Base-by-base conservation (phyloP, 2,797 vertebrate species). In the Enteromius unitaeniatus region DNA sequence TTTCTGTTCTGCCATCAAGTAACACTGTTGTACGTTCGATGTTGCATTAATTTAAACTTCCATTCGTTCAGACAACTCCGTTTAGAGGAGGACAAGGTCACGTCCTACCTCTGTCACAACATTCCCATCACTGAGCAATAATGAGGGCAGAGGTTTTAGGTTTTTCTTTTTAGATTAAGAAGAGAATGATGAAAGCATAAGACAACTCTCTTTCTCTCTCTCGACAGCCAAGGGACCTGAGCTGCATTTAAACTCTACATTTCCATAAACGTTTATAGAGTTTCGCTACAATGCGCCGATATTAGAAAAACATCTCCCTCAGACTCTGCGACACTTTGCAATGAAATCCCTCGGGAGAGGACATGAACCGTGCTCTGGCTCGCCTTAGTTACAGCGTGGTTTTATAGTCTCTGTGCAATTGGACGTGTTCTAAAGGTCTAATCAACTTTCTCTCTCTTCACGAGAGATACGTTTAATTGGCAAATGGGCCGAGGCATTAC, bases 241-340 rank as follows among this genome's bases (percentile, higher is more conserved):
- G 79, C 72, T 82, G 82, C 86, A 86, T 85, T 81, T 78, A 85
- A 84, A 84, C 84, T 69, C 51, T n/a, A 58, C 77, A 86, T 88
- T 88, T 89, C 78, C 82, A 88, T 88, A 87, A 86, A 86, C 49
- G 49, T 87, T 89, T 87, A 85, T 89, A 55, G 85, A 77, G 69
- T 88, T 81, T 74, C 60, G 21, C 67, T 77, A 75, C 82, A 79
- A 72, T 79, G 78, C 69, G 74, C 87, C 47, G 74, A 82, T 83
- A 88, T 88, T 88, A 82, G 85, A 82, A 86, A 79, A 86, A 84
- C 81, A 78, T 88, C 64, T 82, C 65, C 55, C 55, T 64, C 26
- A 80, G 67, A 47, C 21, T 83, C 51, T 10, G 72, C 78, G 55
- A 42, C 76, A 31, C 73, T 65, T 84, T 68, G 58, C 83, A 84